These are phyloP conservation scores for Gobio gobio DNA, from an alignment of 2,113 vertebrate species.

Conservation along the genomic window DNA sequence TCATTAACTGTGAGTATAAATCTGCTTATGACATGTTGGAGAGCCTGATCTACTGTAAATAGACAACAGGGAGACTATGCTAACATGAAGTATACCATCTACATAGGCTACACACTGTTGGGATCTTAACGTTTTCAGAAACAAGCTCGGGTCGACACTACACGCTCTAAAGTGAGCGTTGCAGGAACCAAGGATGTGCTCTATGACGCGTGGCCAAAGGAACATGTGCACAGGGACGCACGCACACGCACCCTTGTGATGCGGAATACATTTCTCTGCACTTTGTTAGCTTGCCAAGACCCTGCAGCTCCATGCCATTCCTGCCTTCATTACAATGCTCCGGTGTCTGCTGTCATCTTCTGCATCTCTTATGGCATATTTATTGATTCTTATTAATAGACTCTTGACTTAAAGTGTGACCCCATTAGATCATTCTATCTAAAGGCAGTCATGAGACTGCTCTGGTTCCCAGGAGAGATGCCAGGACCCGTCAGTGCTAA, in stretches of 20 bases:
- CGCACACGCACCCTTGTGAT: slow-evolving; percentile 4
- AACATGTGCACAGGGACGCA: slow-evolving; percentile 14
- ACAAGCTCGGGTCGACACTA: background rate
- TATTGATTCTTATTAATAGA: slow-evolving; percentile 76
- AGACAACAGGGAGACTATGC: background rate
- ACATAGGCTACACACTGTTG: background rate
- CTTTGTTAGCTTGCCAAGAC: slow-evolving; percentile 71
- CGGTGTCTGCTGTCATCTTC: slow-evolving; percentile 59
- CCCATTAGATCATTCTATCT: slow-evolving; percentile 75
- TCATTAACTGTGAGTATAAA: background rate
- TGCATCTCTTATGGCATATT: slow-evolving; percentile 66
- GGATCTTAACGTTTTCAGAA: background rate
- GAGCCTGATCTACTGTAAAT: slow-evolving; percentile 2
- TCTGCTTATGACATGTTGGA: background rate
- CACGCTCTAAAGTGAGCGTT: background rate
- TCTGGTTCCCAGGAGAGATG: slow-evolving; percentile 65
- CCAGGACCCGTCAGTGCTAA: slow-evolving; percentile 67
- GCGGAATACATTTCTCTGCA: slow-evolving; percentile 37
- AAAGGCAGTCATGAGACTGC: slow-evolving; percentile 67
- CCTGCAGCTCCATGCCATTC: slow-evolving; percentile 59
- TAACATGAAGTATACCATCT: background rate
- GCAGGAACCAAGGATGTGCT: background rate
- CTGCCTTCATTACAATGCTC: slow-evolving; percentile 57
- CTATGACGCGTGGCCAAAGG: background rate
- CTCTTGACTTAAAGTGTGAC: slow-evolving; percentile 72